These are phyloP conservation scores for Notothenia coriiceps DNA, from an alignment of 2,113 vertebrate genomes.

Conservation along the genomic window DNA sequence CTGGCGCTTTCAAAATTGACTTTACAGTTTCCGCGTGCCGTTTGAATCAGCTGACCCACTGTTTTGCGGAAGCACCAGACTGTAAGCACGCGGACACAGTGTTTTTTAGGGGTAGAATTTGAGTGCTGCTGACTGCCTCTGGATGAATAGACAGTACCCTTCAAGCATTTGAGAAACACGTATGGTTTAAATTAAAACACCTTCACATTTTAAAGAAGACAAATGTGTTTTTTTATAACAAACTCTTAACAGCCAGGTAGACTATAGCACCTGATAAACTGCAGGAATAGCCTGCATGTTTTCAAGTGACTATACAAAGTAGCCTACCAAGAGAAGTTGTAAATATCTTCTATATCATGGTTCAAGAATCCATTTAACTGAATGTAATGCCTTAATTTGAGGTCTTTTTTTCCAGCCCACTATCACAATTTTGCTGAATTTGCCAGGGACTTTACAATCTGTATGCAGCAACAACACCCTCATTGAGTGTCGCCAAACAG, in stretches of 20 bases:
- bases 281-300: not conserved
- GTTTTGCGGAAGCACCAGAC: constrained; percentile 54
- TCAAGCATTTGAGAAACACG: not conserved
- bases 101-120: constrained; percentile 1
- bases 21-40: constrained; percentile 82
- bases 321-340: not conserved
- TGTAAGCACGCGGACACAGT: constrained; percentile 31
- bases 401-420: too few relatives aligned
- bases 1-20: constrained; percentile 53
- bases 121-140: constrained; percentile 10
- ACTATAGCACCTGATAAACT: not conserved
- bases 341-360: not conserved
- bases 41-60: constrained; percentile 85
- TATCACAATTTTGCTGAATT: too few relatives aligned
- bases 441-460: too few relatives aligned
- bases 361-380: not conserved
- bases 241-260: not conserved
- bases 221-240: not conserved
- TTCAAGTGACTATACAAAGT: not conserved
- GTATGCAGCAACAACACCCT: too few relatives aligned
- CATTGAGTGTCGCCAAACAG: too few relatives aligned
- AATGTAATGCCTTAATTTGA: not conserved
- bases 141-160: not conserved
- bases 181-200: not conserved
- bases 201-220: not conserved